Percentiles rank a stretch among this genome's conserved stretches.
Evolutionary conservation across 2,888 invertebrate species (phyloP).

Genomic region (Ophion costatus): DNA sequence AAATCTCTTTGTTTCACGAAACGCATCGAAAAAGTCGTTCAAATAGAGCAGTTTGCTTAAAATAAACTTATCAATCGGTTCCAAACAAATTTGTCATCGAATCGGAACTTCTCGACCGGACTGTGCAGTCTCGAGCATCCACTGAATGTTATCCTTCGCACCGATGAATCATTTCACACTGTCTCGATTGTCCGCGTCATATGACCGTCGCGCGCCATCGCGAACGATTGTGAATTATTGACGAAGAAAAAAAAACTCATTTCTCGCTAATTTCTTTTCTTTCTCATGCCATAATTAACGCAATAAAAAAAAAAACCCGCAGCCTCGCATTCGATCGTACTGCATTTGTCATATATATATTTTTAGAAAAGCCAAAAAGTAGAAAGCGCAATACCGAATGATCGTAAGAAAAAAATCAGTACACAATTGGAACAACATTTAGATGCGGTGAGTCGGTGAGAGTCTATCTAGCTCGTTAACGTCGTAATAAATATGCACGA

Average conservation of each 20-base stretch:
- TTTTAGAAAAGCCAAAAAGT: constrained; percentile 84
- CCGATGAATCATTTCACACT: constrained; percentile 50
- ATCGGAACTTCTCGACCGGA: background rate
- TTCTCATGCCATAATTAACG: constrained; percentile 27
- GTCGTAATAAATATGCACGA: constrained; percentile 82
- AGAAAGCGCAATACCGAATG: constrained; percentile 80
- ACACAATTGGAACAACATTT: constrained; percentile 84
- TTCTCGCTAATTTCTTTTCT: constrained; percentile 20
- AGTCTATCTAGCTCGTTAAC: constrained; percentile 78
- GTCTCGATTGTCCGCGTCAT: constrained; percentile 39
- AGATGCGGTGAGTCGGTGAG: constrained; percentile 83
- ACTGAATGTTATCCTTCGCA: constrained; percentile 55
- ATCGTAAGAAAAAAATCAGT: constrained; percentile 78
- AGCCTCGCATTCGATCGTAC: constrained; percentile 80
- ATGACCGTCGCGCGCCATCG: constrained; percentile 14
- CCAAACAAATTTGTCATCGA: background rate
- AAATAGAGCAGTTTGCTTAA: background rate
- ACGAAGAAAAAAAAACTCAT: background rate
- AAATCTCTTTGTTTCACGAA: background rate
- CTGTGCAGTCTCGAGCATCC: constrained; percentile 5
- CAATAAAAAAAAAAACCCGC: constrained; percentile 48
- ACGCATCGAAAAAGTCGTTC: too few relatives aligned
- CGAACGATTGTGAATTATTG: constrained; percentile 19
- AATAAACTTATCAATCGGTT: background rate
- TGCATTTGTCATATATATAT: constrained; percentile 80